Evolutionary conservation across 2,888 invertebrate genomes (phyloP).

Genomic region (Hololepta plana): DNA sequence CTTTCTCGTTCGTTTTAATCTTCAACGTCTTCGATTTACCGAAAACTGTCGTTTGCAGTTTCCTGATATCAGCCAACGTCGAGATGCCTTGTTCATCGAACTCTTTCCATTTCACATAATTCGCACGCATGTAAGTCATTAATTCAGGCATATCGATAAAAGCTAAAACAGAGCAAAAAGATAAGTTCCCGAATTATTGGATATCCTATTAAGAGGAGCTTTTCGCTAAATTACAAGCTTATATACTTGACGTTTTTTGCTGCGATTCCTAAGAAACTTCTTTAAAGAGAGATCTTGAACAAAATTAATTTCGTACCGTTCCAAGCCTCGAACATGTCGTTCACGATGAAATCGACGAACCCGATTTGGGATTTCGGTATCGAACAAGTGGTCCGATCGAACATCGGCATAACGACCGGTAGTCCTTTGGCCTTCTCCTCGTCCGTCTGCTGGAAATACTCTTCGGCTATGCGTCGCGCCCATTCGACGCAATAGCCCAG

Average conservation of each 20-base stretch:
- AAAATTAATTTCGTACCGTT: too few relatives aligned
- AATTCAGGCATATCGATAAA: slow-evolving; percentile 89
- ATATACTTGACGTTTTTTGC: too few relatives aligned
- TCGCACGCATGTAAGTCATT: slow-evolving; percentile 62
- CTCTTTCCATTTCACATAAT: slow-evolving; percentile 85
- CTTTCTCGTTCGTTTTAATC: too few relatives aligned
- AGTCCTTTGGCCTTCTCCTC: slow-evolving; percentile 79
- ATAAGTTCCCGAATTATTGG: too few relatives aligned
- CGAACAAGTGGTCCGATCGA: slow-evolving; percentile 85
- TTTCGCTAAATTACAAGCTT: too few relatives aligned
- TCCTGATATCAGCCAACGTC: slow-evolving; percentile 49
- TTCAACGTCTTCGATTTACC: too few relatives aligned
- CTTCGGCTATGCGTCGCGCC: slow-evolving; percentile 91
- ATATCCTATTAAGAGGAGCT: too few relatives aligned
- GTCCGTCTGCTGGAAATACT: slow-evolving; percentile 95
- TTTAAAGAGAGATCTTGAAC: too few relatives aligned
- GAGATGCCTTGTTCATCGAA: slow-evolving; percentile 59
- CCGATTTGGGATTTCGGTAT: slow-evolving; percentile 96
- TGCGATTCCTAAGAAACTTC: too few relatives aligned
- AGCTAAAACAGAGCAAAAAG: slow-evolving; percentile 33
- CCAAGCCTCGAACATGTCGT: slow-evolving; percentile 97
- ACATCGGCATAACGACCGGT: slow-evolving; percentile 97
- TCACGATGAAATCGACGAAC: slow-evolving; percentile 94
- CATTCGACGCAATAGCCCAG: slow-evolving; percentile 73
- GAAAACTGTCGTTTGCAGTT: slow-evolving; percentile 25